Evolutionary conservation across 1,140 invertebrate genomes (phyloP), one percentile per base, ranked within the genome.

Genomic region (Dendrolimus punctatus): DNA sequence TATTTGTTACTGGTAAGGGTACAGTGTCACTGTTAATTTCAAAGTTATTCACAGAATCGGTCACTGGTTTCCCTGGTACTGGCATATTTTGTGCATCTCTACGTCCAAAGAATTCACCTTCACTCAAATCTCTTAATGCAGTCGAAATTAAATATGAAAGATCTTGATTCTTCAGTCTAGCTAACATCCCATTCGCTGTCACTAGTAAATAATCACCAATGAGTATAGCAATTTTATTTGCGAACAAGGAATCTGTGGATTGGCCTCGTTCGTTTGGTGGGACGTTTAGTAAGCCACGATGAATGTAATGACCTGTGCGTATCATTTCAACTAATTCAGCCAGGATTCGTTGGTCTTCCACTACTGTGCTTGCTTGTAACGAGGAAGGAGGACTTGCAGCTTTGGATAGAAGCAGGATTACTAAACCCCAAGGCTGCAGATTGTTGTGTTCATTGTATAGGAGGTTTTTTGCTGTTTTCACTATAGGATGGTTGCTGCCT

Each of bases 291-390:
- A 96, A 88, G 61, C 94, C 94, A 88, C 96, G 94, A 76, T 99
- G 97, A 23, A 98, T 92, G 41, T 98, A 89, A 80, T 97, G 94
- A 53, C 95, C 95, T 40, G 95, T 97, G 62, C 97, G 91, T 61
- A 98, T 98, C 95, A 99, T 98, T 89, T 99, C 97, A 4, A 94
- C 95, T 5, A 98, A 91, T 89, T 98, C 95, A 0, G 96, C 96
- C 40, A 98, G 86, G 62, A 92, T 92, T 70, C 94, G 87, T 87
- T 98, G 96, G 64, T 93, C 92, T 57, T 93, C 66, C 8, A 51
- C 36, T 6, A 76, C 51, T 6, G 58, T 64, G 58, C 40, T 52
- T 73, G 58, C 49, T 77, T 41, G 5, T 55, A 60, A 7, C 37
- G 68, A 55, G 44, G 57, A 58, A 41, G 75, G 44, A 6, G 81